Evolutionary conservation across 2,797 vertebrate genomes (phyloP), one percentile per base, ranked within the genome.

Genomic region (Sus cebifrons): DNA sequence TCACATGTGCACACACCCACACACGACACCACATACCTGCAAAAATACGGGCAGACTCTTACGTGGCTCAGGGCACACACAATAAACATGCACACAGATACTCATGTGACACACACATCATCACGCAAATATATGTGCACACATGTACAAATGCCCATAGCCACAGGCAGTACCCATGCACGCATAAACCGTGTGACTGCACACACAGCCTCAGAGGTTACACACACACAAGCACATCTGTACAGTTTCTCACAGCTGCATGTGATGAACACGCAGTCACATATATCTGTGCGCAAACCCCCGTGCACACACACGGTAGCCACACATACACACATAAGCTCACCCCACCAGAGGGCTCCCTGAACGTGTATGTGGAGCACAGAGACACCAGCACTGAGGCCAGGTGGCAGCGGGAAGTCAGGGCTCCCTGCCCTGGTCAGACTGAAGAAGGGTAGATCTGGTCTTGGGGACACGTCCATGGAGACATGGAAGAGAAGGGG

Each of bases 101-200:
- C 20, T 8, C 58, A 8, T 60, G 58, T 3, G 20, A 10, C 21
- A 17, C 29, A 54, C 49, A 1, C 1, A 0, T 54, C 6, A 17
- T 54, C 49, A 77, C 17, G 12, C 49, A n/a, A 17, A 18, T 40
- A 14, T 3, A 2, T 71, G 32, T 6, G 32, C 62, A 65, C 62
- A 14, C 21, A 0, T 9, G 44, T 75, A 25, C 73, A 49, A 49
- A 29, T 17, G 16, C 2, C 15, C 44, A 17, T 3, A 74, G 44
- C 15, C 25, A 0, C 44, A 11, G 40, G 49, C 73, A 52, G 0
- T 11, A 8, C 17, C 16, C 16, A 10, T 2, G 23, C 3, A 5
- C 73, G 49, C 44, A 49, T 40, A 17, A 40, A 4, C 44, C 27
- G 15, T 17, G 73, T 5, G 44, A 4, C 0, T 18, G 44, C 73